A percentile compares a stretch with the other conserved stretches of the same genome.
Evolutionary conservation across 92 coral and sea anemone species (phyloP).

Genomic region (Anthopleura xanthogrammica): DNA sequence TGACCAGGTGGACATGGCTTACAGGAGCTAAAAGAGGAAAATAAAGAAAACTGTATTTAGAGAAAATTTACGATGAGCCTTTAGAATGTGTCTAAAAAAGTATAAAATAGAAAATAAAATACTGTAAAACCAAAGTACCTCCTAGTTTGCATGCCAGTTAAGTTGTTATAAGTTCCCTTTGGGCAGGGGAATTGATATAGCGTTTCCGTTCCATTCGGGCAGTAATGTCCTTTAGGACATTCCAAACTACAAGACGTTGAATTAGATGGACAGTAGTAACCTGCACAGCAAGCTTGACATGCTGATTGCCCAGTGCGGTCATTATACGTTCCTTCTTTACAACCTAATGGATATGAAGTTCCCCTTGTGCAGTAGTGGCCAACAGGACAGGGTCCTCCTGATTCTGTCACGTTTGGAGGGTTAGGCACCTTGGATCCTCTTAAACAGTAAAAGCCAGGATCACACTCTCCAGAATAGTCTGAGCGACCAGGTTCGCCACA

Average conservation of each 20-base stretch:
- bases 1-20: constrained; percentile 86
- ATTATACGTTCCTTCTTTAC: constrained; percentile 83
- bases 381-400: constrained; percentile 98
- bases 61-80: too few species aligned
- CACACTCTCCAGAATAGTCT: constrained; percentile 80
- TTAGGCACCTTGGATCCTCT: constrained; percentile 86
- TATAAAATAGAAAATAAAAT: too few species aligned
- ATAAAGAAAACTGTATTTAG: too few species aligned
- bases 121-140: constrained; percentile 44
- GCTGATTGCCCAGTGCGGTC: constrained; percentile 92
- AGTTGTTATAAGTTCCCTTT: constrained; percentile 81
- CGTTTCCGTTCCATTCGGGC: constrained; percentile 77
- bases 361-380: constrained; percentile 89
- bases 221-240: constrained; percentile 91
- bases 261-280: constrained; percentile 84
- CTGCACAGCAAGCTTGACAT: constrained; percentile 83
- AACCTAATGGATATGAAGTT: constrained; percentile 88
- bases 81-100: too few species aligned
- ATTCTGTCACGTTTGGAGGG: constrained; percentile 76
- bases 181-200: constrained; percentile 83
- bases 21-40: constrained; percentile 63
- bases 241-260: constrained; percentile 73
- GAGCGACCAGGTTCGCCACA: constrained; percentile 84
- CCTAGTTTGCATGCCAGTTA: constrained; percentile 60
- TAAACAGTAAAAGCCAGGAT: constrained; percentile 89